Base-by-base conservation (phyloP, 2,113 vertebrate species). In the Nyctereutes procyonoides region DNA sequence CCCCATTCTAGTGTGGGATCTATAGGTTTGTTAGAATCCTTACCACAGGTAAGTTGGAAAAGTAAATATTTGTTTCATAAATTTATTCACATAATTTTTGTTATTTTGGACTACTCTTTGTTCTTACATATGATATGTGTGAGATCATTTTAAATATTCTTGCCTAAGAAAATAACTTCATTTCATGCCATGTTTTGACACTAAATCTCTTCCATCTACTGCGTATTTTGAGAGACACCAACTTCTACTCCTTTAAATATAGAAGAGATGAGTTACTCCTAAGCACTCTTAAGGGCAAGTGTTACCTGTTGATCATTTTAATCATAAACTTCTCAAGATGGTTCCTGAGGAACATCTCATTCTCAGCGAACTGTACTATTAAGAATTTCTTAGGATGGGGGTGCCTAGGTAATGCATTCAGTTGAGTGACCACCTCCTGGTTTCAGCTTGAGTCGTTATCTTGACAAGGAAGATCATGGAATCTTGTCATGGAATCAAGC, bases 11-110 rank as follows among this genome's bases (percentile, higher is more conserved):
- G 96, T 92, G 95, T 99, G 60, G 98, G 98, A 96, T 98, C 99
- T 97, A 98, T 99, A 99, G 99, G 99, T 98, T 98, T 99, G 43
- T 98, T 99, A 97, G 98, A 99, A 89, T 99, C 99, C 97, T 98
- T 99, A 97, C 98, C 99, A 93, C 99, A 99, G 97, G 99, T 99
- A 98, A 93, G 98, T 98, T 93, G 62, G 63, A 77, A 92, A 87
- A 81, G n/a, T 69, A 73, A 82, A 82, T 80, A 82, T 58, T 81
- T 90, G 80, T 30, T 82, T 88, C 94, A 38, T 93, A 80, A 95
- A 48, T n/a, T 1, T 90, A 74, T 35, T 93, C 15, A 63, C 13
- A 35, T 55, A 62, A 32, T 56, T 93, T 73, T 89, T 67, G 1
- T 96, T 88, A 58, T 92, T 93, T 96, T 92, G 79, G 32, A 65